These are phyloP conservation scores for Murina feae DNA, from an alignment of 2,113 vertebrate species.

Conservation along the genomic window DNA sequence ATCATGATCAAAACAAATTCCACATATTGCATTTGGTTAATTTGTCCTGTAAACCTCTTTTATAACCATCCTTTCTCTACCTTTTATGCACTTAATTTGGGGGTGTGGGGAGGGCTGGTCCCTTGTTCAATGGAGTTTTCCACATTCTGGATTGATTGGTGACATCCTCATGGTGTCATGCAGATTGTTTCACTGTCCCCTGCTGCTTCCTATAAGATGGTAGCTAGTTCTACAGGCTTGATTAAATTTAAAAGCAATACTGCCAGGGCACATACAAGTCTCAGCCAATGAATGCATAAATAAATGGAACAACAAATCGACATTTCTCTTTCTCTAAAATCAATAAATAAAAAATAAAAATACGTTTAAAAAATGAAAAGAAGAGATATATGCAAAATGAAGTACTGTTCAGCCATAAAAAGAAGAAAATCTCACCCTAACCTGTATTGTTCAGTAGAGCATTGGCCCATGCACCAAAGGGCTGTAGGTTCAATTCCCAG, in stretches of 20 bases:
- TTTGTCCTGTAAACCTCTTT: neutral
- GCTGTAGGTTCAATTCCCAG: no score
- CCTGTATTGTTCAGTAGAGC: no score
- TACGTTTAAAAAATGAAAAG: no score
- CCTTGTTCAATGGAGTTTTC: neutral
- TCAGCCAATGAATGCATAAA: no score
- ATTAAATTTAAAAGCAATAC: neutral
- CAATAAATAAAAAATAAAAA: no score
- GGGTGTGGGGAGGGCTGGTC: neutral
- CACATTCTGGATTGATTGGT: neutral
- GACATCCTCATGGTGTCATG: neutral
- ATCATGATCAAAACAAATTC: neutral
- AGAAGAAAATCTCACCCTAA: no score
- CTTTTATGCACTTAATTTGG: neutral
- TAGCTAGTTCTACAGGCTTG: neutral
- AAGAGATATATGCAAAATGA: no score
- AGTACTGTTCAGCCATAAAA: no score
- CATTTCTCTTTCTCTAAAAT: no score
- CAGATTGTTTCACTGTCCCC: neutral
- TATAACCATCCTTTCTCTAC: neutral
- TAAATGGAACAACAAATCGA: no score
- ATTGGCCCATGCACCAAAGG: no score
- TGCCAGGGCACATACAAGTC: no score
- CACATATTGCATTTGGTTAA: neutral
- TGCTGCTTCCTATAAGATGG: neutral